Percentiles rank a stretch among this genome's conserved stretches.
Evolutionary conservation across 2,797 vertebrate species (phyloP).

Genomic region (Parambassis ranga): DNA sequence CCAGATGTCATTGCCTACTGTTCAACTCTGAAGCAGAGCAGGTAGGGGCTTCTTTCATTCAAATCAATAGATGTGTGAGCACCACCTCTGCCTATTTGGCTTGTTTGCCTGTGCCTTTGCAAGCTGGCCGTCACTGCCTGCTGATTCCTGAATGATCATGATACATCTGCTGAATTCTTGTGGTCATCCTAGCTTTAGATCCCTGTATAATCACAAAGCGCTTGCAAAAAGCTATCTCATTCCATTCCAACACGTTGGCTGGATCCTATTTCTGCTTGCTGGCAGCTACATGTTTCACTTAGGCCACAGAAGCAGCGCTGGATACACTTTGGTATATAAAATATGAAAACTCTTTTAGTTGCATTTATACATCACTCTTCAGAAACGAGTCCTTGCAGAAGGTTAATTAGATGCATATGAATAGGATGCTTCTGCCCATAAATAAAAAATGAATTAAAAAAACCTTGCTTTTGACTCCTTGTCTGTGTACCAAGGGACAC

Average conservation of each 20-base stretch:
- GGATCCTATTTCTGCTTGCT: slow-evolving; percentile 16
- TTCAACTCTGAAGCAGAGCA: slow-evolving; percentile 6
- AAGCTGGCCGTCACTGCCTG: slow-evolving; percentile 23
- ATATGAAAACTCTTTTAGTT: slow-evolving; percentile 16
- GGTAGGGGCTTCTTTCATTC: slow-evolving; percentile 13
- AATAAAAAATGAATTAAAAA: no score
- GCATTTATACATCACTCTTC: neutral
- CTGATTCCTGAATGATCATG: slow-evolving; percentile 37
- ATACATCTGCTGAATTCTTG: slow-evolving; percentile 41
- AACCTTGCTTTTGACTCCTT: neutral
- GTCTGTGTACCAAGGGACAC: no score
- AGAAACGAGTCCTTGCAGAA: slow-evolving; percentile 1
- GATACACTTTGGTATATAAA: slow-evolving; percentile 14
- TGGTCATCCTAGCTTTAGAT: slow-evolving; percentile 32
- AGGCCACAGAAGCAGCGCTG: slow-evolving; percentile 16
- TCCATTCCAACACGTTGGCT: slow-evolving; percentile 30
- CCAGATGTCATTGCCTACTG: slow-evolving; percentile 29
- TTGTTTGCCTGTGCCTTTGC: slow-evolving; percentile 1
- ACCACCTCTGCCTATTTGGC: neutral
- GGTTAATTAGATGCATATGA: slow-evolving; percentile 7
- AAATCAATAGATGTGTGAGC: slow-evolving; percentile 26
- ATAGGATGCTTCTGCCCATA: neutral
- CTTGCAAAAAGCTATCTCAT: slow-evolving; percentile 35
- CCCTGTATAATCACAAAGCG: slow-evolving; percentile 36
- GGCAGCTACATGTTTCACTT: slow-evolving; percentile 34